Conservation (phyloP, 2,888 invertebrate species). For the Dryobotodes eremita region DNA sequence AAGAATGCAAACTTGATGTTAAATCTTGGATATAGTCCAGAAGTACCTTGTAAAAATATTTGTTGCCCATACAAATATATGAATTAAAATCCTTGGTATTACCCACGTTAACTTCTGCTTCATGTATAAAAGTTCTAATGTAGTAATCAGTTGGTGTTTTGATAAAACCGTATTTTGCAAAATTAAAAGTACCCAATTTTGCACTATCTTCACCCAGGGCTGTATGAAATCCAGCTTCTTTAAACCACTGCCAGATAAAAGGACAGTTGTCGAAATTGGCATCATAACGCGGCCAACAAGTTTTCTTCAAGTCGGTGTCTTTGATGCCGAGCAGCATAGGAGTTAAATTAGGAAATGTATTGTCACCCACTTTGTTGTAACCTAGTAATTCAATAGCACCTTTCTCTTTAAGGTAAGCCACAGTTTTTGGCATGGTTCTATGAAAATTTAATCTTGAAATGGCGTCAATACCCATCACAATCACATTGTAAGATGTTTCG, state of each 20-base stretch:
- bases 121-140: constrained; percentile 93
- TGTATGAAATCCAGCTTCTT: constrained; percentile 93
- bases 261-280: constrained; percentile 94
- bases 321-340: constrained; percentile 94
- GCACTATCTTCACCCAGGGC: constrained; percentile 96
- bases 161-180: constrained; percentile 94
- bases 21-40: constrained; percentile 93
- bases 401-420: constrained; percentile 91
- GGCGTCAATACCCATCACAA: constrained; percentile 96
- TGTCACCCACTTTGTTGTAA: constrained; percentile 98
- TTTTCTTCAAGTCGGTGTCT: constrained; percentile 91
- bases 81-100: constrained; percentile 92
- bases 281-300: constrained; percentile 91
- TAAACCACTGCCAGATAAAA: constrained; percentile 96
- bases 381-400: constrained; percentile 95
- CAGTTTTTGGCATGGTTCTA: constrained; percentile 95
- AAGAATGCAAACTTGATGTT: constrained; percentile 89
- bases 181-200: constrained; percentile 95
- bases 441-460: constrained; percentile 96
- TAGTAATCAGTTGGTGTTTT: constrained; percentile 97
- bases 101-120: constrained; percentile 93
- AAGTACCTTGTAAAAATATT: constrained; percentile 93
- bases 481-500: constrained; percentile 91
- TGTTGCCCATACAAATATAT: constrained; percentile 93
- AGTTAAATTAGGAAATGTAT: constrained; percentile 97